Percentiles rank a stretch among this genome's conserved stretches.
phyloP scores from a whole-genome alignment of 2,113 vertebrate genomes.

The Syrrhaptes paradoxus region DNA sequence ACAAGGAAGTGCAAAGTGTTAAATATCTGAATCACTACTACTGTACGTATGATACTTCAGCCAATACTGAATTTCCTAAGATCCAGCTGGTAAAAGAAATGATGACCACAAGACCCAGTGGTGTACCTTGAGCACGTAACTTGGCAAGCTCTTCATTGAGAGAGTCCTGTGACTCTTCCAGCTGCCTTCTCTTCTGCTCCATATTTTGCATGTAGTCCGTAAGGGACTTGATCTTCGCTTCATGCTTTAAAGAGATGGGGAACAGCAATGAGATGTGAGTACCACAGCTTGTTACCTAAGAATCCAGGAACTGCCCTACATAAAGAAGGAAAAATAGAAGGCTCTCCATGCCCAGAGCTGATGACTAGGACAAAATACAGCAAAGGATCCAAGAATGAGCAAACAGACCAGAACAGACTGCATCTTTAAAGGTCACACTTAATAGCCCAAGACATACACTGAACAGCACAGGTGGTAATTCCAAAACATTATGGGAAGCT shows the following conservation, averaged over 20 bases:
- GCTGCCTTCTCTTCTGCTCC: constrained; percentile 90
- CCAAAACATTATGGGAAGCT: background rate
- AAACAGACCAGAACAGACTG: background rate
- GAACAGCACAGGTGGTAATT: background rate
- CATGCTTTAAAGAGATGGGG: constrained; percentile 76
- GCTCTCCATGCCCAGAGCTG: background rate
- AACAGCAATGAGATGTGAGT: background rate
- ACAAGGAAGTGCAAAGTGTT: background rate
- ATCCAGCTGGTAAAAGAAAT: rapidly evolving
- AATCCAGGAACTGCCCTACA: background rate
- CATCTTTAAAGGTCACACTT: background rate
- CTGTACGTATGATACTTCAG: background rate
- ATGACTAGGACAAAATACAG: background rate
- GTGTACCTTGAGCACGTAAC: constrained; percentile 84
- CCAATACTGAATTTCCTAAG: background rate
- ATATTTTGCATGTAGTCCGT: constrained; percentile 94
- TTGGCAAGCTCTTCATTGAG: constrained; percentile 88
- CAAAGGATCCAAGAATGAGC: background rate
- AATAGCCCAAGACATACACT: background rate
- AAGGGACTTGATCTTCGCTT: constrained; percentile 93
- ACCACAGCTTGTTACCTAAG: background rate
- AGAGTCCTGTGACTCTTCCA: constrained; percentile 89
- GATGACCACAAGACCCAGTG: rapidly evolving
- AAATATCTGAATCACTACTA: background rate
- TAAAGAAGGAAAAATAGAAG: rapidly evolving